phyloP scores from a whole-genome alignment of 2,797 vertebrate species.

The Crossoptilon crossoptilon region DNA sequence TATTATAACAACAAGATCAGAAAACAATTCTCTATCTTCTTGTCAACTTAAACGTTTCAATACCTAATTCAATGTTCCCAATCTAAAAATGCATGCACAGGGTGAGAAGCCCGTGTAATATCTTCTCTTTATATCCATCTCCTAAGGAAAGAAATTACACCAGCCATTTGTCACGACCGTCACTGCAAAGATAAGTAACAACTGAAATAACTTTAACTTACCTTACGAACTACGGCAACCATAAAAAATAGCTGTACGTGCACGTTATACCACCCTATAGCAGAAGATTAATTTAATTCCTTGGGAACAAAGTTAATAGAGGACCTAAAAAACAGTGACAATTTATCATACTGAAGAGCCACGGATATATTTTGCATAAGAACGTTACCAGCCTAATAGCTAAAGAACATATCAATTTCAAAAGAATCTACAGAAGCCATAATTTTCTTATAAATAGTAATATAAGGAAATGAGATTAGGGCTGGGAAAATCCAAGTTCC shows the following conservation, averaged over 20 bases:
- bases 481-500: neutral
- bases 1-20: constrained; percentile 59
- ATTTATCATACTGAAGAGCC: constrained; percentile 2
- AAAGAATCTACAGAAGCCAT: neutral
- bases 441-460: neutral
- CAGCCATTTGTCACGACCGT: constrained; percentile 75
- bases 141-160: constrained; percentile 74
- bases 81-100: constrained; percentile 73
- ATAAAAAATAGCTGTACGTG: constrained; percentile 57
- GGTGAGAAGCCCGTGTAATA: constrained; percentile 50
- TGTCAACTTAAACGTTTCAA: constrained; percentile 74
- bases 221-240: constrained; percentile 63
- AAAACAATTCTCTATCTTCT: constrained; percentile 72
- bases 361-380: neutral
- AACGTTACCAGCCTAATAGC: neutral
- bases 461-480: neutral
- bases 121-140: constrained; percentile 65
- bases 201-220: constrained; percentile 71
- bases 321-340: neutral
- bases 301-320: constrained; percentile 69
- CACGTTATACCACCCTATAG: constrained; percentile 18
- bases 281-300: constrained; percentile 72
- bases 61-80: constrained; percentile 67
- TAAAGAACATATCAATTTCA: neutral
- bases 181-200: constrained; percentile 72